A percentile compares a stretch with the other conserved stretches of the same genome.
Evolutionary conservation across 1,140 invertebrate genomes (phyloP).

Genomic region (Diachasmimorpha longicaudata): DNA sequence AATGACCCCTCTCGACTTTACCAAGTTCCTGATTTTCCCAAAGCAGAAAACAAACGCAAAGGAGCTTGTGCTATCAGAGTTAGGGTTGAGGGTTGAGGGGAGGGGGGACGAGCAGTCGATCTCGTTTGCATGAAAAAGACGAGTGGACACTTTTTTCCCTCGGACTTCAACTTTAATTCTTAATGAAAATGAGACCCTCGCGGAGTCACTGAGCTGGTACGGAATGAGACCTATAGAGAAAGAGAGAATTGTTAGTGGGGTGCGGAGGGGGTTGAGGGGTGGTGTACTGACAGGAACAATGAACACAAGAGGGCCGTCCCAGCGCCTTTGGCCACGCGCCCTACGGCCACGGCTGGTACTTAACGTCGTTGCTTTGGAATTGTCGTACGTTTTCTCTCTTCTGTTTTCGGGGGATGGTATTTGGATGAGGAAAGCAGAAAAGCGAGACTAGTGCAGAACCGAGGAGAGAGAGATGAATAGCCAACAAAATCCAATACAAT

Average conservation of each 20-base stretch:
- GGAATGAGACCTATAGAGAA: slow-evolving; percentile 51
- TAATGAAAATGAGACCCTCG: slow-evolving; percentile 57
- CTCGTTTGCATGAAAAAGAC: slow-evolving; percentile 52
- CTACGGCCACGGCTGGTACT: slow-evolving; percentile 48
- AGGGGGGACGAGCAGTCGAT: slow-evolving; percentile 39
- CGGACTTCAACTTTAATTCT: slow-evolving; percentile 54
- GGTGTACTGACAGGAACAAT: slow-evolving; percentile 55
- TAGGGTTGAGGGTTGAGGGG: neutral
- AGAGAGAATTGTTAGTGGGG: slow-evolving; percentile 41
- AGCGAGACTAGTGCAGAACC: neutral
- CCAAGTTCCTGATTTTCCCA: neutral
- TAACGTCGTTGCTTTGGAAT: slow-evolving; percentile 57
- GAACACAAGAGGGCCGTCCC: slow-evolving; percentile 56
- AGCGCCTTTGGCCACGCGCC: slow-evolving; percentile 59
- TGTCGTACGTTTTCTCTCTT: slow-evolving; percentile 39
- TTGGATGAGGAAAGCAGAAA: neutral
- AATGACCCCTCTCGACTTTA: neutral
- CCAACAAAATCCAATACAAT: slow-evolving; percentile 24
- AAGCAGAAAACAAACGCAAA: slow-evolving; percentile 1
- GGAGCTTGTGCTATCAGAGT: neutral
- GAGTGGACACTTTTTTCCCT: slow-evolving; percentile 46
- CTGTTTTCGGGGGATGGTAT: neutral
- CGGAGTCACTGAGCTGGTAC: slow-evolving; percentile 46
- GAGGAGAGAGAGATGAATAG: neutral
- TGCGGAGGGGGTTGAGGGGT: slow-evolving; percentile 31